Conservation (phyloP, 2,888 invertebrate genomes). For the Idaea aversata region DNA sequence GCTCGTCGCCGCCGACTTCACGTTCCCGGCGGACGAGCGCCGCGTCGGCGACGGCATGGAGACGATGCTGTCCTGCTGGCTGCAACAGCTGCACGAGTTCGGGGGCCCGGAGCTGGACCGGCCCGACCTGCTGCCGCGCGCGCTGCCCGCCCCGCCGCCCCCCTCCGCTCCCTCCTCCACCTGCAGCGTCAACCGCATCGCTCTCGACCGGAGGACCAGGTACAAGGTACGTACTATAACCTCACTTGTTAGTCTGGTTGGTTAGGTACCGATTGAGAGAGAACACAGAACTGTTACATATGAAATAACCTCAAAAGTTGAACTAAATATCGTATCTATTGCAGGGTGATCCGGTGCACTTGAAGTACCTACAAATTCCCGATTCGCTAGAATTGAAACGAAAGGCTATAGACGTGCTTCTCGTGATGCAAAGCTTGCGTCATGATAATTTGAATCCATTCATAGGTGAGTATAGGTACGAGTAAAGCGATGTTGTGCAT, state of each 20-base stretch:
- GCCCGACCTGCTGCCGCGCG: conserved; percentile 89
- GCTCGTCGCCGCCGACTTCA: conserved; percentile 42
- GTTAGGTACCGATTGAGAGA: no score
- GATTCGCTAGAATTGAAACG: conserved; percentile 86
- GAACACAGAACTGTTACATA: no score
- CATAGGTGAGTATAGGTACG: conserved; percentile 77
- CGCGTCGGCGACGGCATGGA: conserved; percentile 86
- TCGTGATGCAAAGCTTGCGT: conserved; percentile 89
- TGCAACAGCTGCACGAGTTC: conserved; percentile 91
- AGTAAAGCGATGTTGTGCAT: neutral
- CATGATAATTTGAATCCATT: conserved; percentile 96
- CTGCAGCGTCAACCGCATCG: conserved; percentile 68
- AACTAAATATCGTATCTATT: conserved; percentile 16
- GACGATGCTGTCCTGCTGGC: conserved; percentile 91
- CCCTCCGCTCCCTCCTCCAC: conserved; percentile 79
- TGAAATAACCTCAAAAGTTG: no score
- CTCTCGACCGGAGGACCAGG: conserved; percentile 86
- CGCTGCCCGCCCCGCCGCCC: conserved; percentile 70
- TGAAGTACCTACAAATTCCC: conserved; percentile 86
- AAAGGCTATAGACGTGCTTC: conserved; percentile 88
- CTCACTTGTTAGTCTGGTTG: no score
- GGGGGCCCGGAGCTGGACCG: conserved; percentile 91
- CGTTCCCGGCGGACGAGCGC: conserved; percentile 54
- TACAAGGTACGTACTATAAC: conserved; percentile 83
- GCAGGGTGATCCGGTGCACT: conserved; percentile 94